Conservation (phyloP, 1,140 invertebrate species). For the Cydia pomonella region DNA sequence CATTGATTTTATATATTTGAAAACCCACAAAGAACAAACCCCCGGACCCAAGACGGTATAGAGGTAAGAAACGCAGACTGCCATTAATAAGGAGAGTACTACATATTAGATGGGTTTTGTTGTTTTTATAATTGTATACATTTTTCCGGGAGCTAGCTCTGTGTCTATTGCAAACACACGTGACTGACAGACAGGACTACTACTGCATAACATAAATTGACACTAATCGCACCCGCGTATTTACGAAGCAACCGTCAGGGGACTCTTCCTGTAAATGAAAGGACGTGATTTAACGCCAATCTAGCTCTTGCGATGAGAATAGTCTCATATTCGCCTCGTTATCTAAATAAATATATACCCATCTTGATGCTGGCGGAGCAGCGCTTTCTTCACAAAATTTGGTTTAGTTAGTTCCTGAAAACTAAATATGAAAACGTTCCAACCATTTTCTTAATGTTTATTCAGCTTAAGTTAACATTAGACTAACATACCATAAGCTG, state of each 20-base stretch:
- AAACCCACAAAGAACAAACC: too few relatives aligned
- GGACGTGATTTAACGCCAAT: conserved; percentile 10
- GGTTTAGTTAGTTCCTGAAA: too few relatives aligned
- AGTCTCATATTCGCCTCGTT: neutral
- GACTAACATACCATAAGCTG: too few relatives aligned
- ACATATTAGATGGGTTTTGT: neutral
- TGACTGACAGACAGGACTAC: conserved; percentile 20
- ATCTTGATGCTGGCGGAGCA: neutral
- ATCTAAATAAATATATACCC: neutral
- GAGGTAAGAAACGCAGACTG: too few relatives aligned
- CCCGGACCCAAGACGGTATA: too few relatives aligned
- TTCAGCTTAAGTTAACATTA: too few relatives aligned
- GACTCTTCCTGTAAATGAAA: neutral
- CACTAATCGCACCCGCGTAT: conserved; percentile 45
- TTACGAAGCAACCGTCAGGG: neutral
- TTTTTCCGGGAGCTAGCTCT: neutral
- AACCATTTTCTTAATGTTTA: too few relatives aligned
- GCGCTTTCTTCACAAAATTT: neutral
- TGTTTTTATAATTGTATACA: neutral
- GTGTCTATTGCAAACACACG: conserved; percentile 39
- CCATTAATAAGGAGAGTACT: neutral
- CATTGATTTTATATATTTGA: too few relatives aligned
- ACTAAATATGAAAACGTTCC: too few relatives aligned
- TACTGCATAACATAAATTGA: conserved; percentile 60
- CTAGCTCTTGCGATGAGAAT: neutral